Conservation (phyloP, 2,888 invertebrate species). For the Drosophila sordidula region DNA sequence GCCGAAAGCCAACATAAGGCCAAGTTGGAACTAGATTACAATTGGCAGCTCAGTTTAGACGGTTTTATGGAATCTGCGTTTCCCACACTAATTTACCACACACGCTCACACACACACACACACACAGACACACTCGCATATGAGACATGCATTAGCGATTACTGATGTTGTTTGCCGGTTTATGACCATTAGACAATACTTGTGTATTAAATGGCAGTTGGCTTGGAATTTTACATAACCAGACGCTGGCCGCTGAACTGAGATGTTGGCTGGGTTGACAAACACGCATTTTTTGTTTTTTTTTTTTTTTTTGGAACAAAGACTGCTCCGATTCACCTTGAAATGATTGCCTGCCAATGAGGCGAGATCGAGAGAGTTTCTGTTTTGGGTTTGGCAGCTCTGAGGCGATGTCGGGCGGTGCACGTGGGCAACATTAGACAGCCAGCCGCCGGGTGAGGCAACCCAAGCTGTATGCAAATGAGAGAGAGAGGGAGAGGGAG, state of each 20-base stretch:
- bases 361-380: slow-evolving; percentile 24
- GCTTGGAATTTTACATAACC: slow-evolving; percentile 50
- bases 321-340: slow-evolving; percentile 61
- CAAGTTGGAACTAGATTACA: neutral
- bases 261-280: slow-evolving; percentile 36
- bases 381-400: slow-evolving; percentile 21
- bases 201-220: slow-evolving; percentile 40
- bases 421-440: slow-evolving; percentile 46
- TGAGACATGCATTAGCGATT: slow-evolving; percentile 13
- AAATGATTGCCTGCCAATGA: slow-evolving; percentile 54
- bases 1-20: no score
- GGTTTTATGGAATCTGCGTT: slow-evolving; percentile 14
- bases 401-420: neutral
- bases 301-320: slow-evolving; percentile 30
- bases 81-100: slow-evolving; percentile 45
- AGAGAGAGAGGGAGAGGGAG: neutral
- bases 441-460: slow-evolving; percentile 24
- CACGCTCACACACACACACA: neutral
- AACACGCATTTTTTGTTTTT: slow-evolving; percentile 11
- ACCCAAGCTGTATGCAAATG: slow-evolving; percentile 17
- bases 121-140: neutral
- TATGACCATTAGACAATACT: slow-evolving; percentile 36
- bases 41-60: no score
- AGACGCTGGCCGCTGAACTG: neutral
- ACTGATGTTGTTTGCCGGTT: slow-evolving; percentile 27